phyloP scores from a whole-genome alignment of 2,888 invertebrate species.

The Cybosia mesomella region DNA sequence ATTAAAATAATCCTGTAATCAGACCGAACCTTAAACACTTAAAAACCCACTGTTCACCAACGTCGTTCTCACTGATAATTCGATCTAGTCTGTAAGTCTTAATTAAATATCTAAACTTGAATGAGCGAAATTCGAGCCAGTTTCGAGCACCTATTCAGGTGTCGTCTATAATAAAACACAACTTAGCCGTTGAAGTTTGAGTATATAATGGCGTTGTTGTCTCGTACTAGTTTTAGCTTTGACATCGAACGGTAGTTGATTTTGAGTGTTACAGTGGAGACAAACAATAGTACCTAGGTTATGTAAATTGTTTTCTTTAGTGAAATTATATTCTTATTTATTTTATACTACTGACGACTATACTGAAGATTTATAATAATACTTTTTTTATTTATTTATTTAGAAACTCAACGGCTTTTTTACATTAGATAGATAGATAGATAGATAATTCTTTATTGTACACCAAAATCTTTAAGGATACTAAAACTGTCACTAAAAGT shows the following conservation, averaged over 20 bases:
- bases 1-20: no score
- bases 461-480: no score
- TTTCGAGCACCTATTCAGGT: slow-evolving; percentile 55
- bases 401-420: no score
- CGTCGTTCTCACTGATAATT: slow-evolving; percentile 23
- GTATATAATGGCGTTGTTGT: slow-evolving; percentile 28
- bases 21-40: background rate
- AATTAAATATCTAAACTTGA: slow-evolving; percentile 52
- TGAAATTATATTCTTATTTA: background rate
- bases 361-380: no score
- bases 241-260: slow-evolving; percentile 15
- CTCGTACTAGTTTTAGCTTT: slow-evolving; percentile 29
- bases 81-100: slow-evolving; percentile 24
- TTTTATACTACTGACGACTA: no score
- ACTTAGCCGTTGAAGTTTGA: slow-evolving; percentile 31
- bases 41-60: background rate
- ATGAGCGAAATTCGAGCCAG: slow-evolving; percentile 51
- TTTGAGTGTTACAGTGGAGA: background rate
- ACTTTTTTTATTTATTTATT: no score
- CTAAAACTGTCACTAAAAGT: no score
- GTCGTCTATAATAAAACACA: slow-evolving; percentile 52
- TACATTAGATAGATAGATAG: no score
- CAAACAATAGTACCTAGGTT: background rate
- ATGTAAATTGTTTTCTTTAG: background rate
- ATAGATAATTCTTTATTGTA: no score